Evolutionary conservation across 2,888 invertebrate genomes (phyloP), one percentile per base, ranked within the genome.

Genomic region (Yponomeuta malinellus): DNA sequence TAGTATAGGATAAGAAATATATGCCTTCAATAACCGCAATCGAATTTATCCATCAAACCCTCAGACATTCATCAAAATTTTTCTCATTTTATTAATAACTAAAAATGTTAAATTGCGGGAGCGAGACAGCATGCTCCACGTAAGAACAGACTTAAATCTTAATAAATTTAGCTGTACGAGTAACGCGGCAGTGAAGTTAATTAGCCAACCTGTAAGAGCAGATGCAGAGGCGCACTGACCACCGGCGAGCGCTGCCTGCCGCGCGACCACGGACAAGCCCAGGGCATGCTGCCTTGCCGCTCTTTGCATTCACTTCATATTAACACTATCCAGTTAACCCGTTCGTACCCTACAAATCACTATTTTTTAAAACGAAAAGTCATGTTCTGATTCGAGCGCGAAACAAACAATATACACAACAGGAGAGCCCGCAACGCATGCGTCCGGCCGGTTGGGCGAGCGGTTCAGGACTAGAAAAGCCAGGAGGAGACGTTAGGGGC

Each of bases 191-290:
- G 65, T 33, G 6, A 63, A 65, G 2, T 31, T 29, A 65, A 33
- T 65, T 65, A 65, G 29, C 89, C 78, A 82, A 92, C 92, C 90
- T 90, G 84, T 71, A 82, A 74, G 71, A 86, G 75, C 73, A 87
- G 78, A 71, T 86, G 84, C 71, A 86, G 79, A 72, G 89, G 86
- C 72, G 83, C 83, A 76, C 85, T 88, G 78, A 87, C 85, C 77
- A 79, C 82, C 63, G 82, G 79, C 74, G 86, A 83, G 71, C 82
- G 82, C 80, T 83, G 87, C 71, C 85, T 87, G 74, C 85, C 86
- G 70, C 85, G 86, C 73, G 91, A 90, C 91, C 92, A 92, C 77
- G 90, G 90, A 74, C 91, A 92, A 74, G 78, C 87, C 90, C 90
- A 90, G 77, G 90, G 88, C 91, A 90, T 90, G 72, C 74, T 78